Base-by-base conservation (phyloP, 2,113 vertebrate species). In the Toxotes chatareus region DNA sequence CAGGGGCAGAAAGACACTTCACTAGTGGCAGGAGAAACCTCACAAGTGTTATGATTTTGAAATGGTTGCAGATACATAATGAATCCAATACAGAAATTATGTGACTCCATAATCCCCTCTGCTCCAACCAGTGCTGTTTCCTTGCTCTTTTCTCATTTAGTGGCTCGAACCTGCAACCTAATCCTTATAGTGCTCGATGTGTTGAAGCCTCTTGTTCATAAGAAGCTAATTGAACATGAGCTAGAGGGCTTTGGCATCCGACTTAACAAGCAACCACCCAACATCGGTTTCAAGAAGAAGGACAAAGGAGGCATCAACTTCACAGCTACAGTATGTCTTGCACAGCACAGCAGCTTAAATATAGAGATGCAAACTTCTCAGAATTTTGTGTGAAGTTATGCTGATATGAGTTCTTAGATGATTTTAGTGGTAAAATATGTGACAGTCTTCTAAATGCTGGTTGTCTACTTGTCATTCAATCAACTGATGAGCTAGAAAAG, bases 241-340 rank as follows among this genome's bases (percentile, higher is more conserved):
- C 92, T 99, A 90, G 98, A 99, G 86, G 98, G 98, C 69, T 99
- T 99, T 87, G 98, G 98, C 36, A 99, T 99, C 90, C 96, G 98
- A 12, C 96, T 99, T 75, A 99, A 99, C 91, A 99, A 98, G 90
- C 94, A 97, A 68, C 97, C 98, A 4, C 98, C 98, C 79, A 99
- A 99, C 92, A 99, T 99, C 7, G 98, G 98, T 87, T 99, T 96
- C 94, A 99, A 99, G 93, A 99, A 96, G 92, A 99, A 99, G 94
- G 98, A 99, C 94, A 99, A 99, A 94, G 98, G 98, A 72, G 98
- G 98, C 92, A 99, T 99, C 93, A 99, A 99, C 92, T 98, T 99
- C 79, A 99, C 98, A 2, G 96, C 97, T 34, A 99, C 98, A 27
- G 98, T 99, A 95, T 0, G 70, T 83, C 13, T 57, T 56, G 21